Conservation (phyloP, 2,888 invertebrate genomes). For the Theretra japonica region DNA sequence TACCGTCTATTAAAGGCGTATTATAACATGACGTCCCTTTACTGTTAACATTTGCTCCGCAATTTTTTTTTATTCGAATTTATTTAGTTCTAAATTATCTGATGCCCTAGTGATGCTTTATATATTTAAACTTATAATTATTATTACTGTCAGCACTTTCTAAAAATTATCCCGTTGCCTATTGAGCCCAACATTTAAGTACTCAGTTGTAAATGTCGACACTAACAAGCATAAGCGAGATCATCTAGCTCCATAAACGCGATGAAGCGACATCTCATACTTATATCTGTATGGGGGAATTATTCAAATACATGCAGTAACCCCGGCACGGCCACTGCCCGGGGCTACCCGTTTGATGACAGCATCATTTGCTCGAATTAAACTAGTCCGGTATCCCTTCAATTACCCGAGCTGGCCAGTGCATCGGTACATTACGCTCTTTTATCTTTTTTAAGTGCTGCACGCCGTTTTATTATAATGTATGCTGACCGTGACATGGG, state of each 20-base stretch:
- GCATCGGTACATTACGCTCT: background rate
- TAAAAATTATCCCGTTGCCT: background rate
- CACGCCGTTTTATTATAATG: background rate
- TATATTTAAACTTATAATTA: too few species aligned
- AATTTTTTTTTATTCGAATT: too few species aligned
- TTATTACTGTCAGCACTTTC: too few species aligned
- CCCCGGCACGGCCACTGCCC: conserved; percentile 15
- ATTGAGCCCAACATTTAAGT: conserved; percentile 8
- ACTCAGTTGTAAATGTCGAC: conserved; percentile 9
- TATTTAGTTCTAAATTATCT: too few species aligned
- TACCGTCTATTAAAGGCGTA: too few species aligned
- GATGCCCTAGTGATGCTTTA: too few species aligned
- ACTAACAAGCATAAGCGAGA: conserved; percentile 26
- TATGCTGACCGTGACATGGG: background rate
- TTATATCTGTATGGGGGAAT: conserved; percentile 38
- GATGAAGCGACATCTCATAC: conserved; percentile 32
- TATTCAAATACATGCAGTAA: conserved; percentile 41
- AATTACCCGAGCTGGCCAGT: background rate
- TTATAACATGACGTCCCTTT: too few species aligned
- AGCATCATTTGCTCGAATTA: conserved; percentile 21
- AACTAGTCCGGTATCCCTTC: conserved; percentile 8
- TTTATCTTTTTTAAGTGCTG: background rate
- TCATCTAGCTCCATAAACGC: conserved; percentile 30
- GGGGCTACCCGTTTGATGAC: conserved; percentile 1
- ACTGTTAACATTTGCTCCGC: too few species aligned